These are phyloP conservation scores for Macrochelys suwanniensis DNA, from an alignment of 2,797 vertebrate species.

Conservation along the genomic window DNA sequence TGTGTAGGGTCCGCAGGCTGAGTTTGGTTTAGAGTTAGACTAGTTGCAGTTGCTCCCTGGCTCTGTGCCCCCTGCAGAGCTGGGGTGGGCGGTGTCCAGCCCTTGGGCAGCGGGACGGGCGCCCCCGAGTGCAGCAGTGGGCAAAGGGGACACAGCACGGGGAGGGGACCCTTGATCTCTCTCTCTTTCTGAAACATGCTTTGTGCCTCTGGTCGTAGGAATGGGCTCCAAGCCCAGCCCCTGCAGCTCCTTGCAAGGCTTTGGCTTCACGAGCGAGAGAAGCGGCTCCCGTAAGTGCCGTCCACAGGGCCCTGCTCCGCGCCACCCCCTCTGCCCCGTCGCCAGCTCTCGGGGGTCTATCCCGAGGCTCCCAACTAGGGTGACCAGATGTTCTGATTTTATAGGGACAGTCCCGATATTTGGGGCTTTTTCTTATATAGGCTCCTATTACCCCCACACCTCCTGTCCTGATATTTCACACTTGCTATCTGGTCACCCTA, in stretches of 20 bases:
- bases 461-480: too few species aligned
- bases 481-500: too few species aligned
- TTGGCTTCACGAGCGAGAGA: conserved; percentile 88
- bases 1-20: neutral
- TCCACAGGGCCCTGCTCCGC: accelerated
- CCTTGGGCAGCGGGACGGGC: neutral
- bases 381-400: too few species aligned
- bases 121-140: neutral
- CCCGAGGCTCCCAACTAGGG: accelerated
- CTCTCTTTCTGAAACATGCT: neutral
- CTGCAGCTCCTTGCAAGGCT: conserved; percentile 89
- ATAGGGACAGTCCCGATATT: too few species aligned
- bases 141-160: accelerated
- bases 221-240: conserved; percentile 90
- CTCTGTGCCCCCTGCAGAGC: neutral
- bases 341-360: accelerated
- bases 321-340: accelerated
- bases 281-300: conserved; percentile 78
- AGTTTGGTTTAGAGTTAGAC: too few species aligned
- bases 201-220: conserved; percentile 78
- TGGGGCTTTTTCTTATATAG: neutral
- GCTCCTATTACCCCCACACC: too few species aligned
- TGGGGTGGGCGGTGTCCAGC: too few species aligned
- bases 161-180: neutral
- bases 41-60: too few species aligned